Evolutionary conservation across 2,797 vertebrate genomes (phyloP), one percentile per base, ranked within the genome.

Genomic region (Anolis apletophallus): DNA sequence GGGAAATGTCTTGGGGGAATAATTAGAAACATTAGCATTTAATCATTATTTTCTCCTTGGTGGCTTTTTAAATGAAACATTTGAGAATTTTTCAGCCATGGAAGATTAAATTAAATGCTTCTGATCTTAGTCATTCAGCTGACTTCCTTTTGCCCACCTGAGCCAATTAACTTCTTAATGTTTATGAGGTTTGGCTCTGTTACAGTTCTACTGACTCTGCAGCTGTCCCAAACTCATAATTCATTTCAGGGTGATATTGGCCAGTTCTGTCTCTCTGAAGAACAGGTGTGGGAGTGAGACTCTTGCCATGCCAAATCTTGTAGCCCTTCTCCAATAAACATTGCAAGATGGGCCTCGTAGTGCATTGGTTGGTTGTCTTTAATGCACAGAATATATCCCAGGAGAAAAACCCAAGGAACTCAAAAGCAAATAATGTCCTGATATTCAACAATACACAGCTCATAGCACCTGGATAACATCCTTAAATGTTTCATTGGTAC

Each of bases 81-180:
- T 64, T 36, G 50, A 88, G 83, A 77, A 21, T 26, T 84, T 74
- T 82, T 67, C 46, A 67, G 9, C 88, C n/a, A 78, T 89, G 40
- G 90, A 80, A 19, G 90, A 90, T 88, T 83, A 64, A 85, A 89
- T 64, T 9, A 69, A 89, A 52, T 76, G 92, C 59, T 83, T n/a
- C 71, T 81, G 71, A 83, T 84, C 23, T 81, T 1, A 84, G 13
- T 55, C 32, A 85, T 6, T 19, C 50, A 85, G 86, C 68, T 84
- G 61, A 91, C 1, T 46, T 73, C 55, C 80, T 69, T 90, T 85
- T 64, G 75, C 34, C 36, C 16, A 64, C 10, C 74, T 13, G 72
- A 26, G 40, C 3, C 36, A 57, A 88, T 91, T 87, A 80, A 34
- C 61, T 84, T 88, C 86, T n/a, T 83, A 82, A 83, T 81, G 85